These are phyloP conservation scores for Chirona hameri DNA, from an alignment of 2,888 invertebrate species.

Conservation along the genomic window DNA sequence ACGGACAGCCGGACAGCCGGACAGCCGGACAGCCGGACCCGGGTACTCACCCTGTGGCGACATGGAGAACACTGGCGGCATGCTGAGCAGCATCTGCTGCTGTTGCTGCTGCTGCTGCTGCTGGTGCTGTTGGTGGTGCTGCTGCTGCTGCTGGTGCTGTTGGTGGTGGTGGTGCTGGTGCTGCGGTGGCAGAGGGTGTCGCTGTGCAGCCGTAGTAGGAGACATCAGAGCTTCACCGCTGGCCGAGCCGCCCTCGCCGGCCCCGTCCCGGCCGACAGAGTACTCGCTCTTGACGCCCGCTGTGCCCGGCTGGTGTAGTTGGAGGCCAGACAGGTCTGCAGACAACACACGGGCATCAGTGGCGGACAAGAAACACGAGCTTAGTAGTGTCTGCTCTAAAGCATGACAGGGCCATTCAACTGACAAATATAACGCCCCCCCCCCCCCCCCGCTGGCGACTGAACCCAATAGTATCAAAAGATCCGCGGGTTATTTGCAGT, in stretches of 20 bases:
- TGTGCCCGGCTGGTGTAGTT: slow-evolving; percentile 68
- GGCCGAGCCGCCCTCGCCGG: slow-evolving; percentile 37
- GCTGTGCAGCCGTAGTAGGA: slow-evolving; percentile 43
- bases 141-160: slow-evolving; percentile 30
- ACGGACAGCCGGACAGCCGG: neutral
- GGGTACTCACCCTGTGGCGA: slow-evolving; percentile 29
- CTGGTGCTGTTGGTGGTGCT: slow-evolving; percentile 12
- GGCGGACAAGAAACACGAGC: too few relatives aligned
- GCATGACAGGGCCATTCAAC: too few relatives aligned
- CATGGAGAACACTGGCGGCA: neutral
- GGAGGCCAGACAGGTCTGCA: slow-evolving; percentile 82
- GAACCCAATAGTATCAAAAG: too few relatives aligned
- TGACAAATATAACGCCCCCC: too few relatives aligned
- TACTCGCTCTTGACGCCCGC: slow-evolving; percentile 91
- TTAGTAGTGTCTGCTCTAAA: too few relatives aligned
- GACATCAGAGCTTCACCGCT: slow-evolving; percentile 45
- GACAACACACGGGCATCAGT: too few relatives aligned
- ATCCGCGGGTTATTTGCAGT: too few relatives aligned
- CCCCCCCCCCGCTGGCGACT: too few relatives aligned
- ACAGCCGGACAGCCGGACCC: neutral
- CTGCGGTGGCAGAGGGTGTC: slow-evolving; percentile 37
- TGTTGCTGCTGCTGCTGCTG: slow-evolving; percentile 31
- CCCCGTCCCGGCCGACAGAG: slow-evolving; percentile 59
- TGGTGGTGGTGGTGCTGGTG: slow-evolving; percentile 11
- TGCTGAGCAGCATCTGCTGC: neutral